Conservation (phyloP, 2,888 invertebrate genomes). For the Siphlonurus alternatus region DNA sequence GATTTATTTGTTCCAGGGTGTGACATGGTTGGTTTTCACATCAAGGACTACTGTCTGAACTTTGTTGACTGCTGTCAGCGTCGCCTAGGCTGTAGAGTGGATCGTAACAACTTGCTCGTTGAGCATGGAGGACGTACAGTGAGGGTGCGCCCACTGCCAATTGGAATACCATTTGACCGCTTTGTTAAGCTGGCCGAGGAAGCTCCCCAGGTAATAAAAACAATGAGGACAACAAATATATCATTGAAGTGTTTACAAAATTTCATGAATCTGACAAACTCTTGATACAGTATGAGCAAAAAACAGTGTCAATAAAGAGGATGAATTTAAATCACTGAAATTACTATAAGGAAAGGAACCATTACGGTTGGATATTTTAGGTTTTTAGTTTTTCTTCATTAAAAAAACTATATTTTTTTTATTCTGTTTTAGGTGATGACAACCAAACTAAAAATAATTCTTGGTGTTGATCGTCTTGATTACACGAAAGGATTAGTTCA, state of each 20-base stretch:
- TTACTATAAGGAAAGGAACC: too few relatives aligned
- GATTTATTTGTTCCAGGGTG: slow-evolving; percentile 21
- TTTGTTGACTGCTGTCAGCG: slow-evolving; percentile 28
- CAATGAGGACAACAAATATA: too few relatives aligned
- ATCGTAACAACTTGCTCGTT: slow-evolving; percentile 23
- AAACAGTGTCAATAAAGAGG: too few relatives aligned
- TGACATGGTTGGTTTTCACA: slow-evolving; percentile 31
- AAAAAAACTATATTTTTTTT: too few relatives aligned
- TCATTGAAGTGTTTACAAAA: too few relatives aligned
- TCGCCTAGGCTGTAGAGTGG: slow-evolving; percentile 25
- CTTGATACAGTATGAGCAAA: too few relatives aligned
- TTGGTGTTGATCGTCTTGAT: slow-evolving; percentile 26
- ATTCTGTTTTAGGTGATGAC: background rate
- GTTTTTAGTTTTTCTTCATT: too few relatives aligned
- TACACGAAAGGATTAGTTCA: slow-evolving; percentile 28
- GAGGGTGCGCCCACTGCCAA: slow-evolving; percentile 26
- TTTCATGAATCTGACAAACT: too few relatives aligned
- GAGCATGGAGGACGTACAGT: slow-evolving; percentile 25
- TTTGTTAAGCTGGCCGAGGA: slow-evolving; percentile 24
- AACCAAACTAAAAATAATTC: slow-evolving; percentile 21
- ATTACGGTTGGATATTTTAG: too few relatives aligned
- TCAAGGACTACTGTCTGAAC: slow-evolving; percentile 27
- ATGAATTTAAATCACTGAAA: too few relatives aligned
- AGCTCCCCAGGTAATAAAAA: slow-evolving; percentile 21
- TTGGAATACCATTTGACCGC: slow-evolving; percentile 26